phyloP scores from a whole-genome alignment of 2,888 invertebrate species.

The Formica aserva region DNA sequence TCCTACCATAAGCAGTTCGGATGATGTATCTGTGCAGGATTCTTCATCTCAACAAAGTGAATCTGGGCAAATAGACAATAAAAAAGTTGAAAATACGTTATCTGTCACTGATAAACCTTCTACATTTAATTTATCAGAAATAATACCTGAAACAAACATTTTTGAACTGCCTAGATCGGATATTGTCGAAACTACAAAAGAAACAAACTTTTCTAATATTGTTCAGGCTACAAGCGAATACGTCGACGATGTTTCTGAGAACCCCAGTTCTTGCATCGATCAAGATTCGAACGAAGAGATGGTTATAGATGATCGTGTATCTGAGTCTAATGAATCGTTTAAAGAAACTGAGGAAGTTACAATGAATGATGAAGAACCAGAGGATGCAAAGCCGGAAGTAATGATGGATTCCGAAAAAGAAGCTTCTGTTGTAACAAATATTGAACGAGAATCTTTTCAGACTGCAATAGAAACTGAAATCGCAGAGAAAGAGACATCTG shows the following conservation, averaged over 20 bases:
- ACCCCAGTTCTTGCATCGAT: constrained; percentile 68
- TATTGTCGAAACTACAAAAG: constrained; percentile 44
- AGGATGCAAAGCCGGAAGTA: neutral
- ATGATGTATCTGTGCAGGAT: constrained; percentile 51
- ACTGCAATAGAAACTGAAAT: neutral
- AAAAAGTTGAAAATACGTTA: constrained; percentile 45
- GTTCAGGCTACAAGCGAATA: constrained; percentile 66
- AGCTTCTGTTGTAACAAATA: neutral
- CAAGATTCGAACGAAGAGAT: constrained; percentile 74
- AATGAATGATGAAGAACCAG: constrained; percentile 55
- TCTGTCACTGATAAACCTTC: constrained; percentile 55
- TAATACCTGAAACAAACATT: constrained; percentile 65
- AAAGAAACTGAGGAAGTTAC: constrained; percentile 58
- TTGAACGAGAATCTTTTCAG: constrained; percentile 21
- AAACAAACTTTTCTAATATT: constrained; percentile 56
- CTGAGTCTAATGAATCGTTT: constrained; percentile 71
- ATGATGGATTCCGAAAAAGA: constrained; percentile 20
- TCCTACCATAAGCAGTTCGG: constrained; percentile 70
- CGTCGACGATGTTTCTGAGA: constrained; percentile 70
- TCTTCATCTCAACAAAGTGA: constrained; percentile 36
- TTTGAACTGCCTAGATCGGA: constrained; percentile 58
- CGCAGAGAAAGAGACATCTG: constrained; percentile 21
- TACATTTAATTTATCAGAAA: constrained; percentile 62
- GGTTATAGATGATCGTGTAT: constrained; percentile 74
- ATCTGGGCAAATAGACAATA: constrained; percentile 35